A percentile compares a stretch with the other conserved stretches of the same genome.
These are phyloP conservation scores for Artemisiospiza belli DNA, from an alignment of 2,113 vertebrate genomes.

Conservation along the genomic window DNA sequence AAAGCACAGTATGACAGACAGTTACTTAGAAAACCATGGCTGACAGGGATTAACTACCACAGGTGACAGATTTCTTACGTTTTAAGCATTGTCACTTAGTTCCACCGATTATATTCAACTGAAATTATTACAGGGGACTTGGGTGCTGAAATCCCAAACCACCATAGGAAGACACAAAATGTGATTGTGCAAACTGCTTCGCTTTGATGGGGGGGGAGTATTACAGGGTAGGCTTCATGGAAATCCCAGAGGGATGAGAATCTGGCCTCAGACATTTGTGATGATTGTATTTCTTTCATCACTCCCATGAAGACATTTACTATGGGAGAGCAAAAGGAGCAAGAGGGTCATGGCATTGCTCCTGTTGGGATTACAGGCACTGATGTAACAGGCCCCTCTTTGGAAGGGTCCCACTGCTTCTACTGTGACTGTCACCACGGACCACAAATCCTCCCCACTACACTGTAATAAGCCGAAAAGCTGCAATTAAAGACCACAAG, in stretches of 20 bases:
- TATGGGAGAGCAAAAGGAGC: background rate
- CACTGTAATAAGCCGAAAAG: background rate
- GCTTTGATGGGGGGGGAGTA: background rate
- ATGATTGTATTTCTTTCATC: background rate
- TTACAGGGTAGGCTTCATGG: background rate
- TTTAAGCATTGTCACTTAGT: background rate
- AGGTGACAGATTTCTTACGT: background rate
- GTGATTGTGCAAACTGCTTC: background rate
- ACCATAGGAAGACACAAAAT: background rate
- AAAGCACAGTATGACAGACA: background rate
- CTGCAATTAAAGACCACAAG: constrained; percentile 27
- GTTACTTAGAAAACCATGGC: background rate
- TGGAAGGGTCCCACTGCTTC: background rate
- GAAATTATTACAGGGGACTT: background rate
- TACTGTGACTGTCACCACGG: background rate
- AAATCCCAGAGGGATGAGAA: background rate
- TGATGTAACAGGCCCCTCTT: background rate
- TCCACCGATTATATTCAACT: background rate
- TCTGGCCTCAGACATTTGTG: background rate
- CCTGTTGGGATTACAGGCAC: background rate
- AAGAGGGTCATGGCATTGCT: background rate
- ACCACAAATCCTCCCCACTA: constrained; percentile 33
- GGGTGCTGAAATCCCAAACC: background rate
- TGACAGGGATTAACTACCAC: background rate
- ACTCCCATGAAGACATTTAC: background rate